A percentile compares a stretch with the other conserved stretches of the same genome.
Evolutionary conservation across 2,888 invertebrate genomes (phyloP).

Genomic region (Eupithecia tripunctaria): DNA sequence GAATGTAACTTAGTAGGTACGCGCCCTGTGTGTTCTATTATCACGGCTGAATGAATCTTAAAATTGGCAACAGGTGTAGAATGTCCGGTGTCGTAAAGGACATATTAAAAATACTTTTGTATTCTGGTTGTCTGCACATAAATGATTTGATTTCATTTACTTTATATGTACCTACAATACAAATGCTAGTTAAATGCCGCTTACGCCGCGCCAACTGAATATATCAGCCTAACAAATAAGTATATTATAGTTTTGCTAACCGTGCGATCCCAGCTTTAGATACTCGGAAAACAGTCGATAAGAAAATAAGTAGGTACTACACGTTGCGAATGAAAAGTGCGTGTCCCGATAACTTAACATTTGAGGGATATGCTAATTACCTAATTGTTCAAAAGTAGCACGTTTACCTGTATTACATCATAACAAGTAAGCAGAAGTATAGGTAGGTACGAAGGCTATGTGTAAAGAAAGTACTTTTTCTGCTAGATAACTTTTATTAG

Average conservation of each 20-base stretch:
- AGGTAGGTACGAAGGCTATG: not conserved
- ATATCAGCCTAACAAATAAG: not conserved
- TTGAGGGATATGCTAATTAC: not conserved
- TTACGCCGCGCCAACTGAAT: not conserved
- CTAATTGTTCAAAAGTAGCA: not conserved
- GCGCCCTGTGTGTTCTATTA: not conserved
- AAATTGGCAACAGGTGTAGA: not conserved
- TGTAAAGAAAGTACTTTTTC: not conserved
- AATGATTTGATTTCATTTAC: too few species aligned
- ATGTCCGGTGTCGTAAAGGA: not conserved
- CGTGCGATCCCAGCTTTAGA: not conserved
- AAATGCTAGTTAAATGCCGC: too few species aligned
- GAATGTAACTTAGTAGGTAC: not conserved
- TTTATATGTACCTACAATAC: not conserved
- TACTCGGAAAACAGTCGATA: not conserved
- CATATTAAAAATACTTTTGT: not conserved
- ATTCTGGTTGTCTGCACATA: too few species aligned
- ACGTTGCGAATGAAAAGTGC: not conserved
- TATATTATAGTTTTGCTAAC: not conserved
- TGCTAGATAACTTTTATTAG: not conserved
- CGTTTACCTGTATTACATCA: not conserved
- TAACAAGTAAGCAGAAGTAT: too few species aligned
- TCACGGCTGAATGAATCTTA: not conserved
- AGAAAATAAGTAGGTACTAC: not conserved
- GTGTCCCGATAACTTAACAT: not conserved